Percentiles rank a stretch among this genome's conserved stretches.
phyloP scores from a whole-genome alignment of 2,888 invertebrate species.

The Hirtodrosophila histrioides region DNA sequence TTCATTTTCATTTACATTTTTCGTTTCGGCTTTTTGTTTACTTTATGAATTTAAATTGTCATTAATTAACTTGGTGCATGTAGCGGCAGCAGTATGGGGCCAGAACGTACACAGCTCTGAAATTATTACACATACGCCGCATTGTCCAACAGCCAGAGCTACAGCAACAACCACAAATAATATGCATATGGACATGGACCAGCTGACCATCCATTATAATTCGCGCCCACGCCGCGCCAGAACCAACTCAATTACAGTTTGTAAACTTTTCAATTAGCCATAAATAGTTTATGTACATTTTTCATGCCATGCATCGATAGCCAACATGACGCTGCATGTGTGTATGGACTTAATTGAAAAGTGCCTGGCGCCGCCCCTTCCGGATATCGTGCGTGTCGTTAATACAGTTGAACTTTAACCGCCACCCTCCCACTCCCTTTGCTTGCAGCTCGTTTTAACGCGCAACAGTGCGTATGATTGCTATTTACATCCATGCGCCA shows the following conservation, averaged over 20 bases:
- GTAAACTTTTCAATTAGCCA: constrained; percentile 82
- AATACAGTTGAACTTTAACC: constrained; percentile 66
- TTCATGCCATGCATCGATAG: constrained; percentile 68
- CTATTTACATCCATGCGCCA: constrained; percentile 72
- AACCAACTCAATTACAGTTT: constrained; percentile 81
- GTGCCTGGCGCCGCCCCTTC: constrained; percentile 11
- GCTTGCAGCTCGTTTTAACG: constrained; percentile 63
- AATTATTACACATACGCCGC: constrained; percentile 67
- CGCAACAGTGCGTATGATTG: constrained; percentile 79
- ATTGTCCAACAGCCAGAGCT: constrained; percentile 15
- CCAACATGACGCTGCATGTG: constrained; percentile 54
- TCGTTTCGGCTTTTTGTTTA: constrained; percentile 64
- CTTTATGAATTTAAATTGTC: constrained; percentile 82
- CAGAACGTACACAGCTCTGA: constrained; percentile 30
- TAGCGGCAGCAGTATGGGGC: constrained; percentile 11
- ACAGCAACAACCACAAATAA: constrained; percentile 1
- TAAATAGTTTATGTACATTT: constrained; percentile 80
- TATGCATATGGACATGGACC: constrained; percentile 20
- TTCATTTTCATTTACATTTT: constrained; percentile 76
- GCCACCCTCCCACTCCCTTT: constrained; percentile 21
- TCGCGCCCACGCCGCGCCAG: constrained; percentile 28
- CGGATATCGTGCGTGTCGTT: constrained; percentile 49
- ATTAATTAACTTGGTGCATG: constrained; percentile 77
- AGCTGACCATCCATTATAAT: constrained; percentile 63
- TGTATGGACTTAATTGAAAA: constrained; percentile 60